A percentile compares a stretch with the other conserved stretches of the same genome.
Evolutionary conservation across 2,888 invertebrate genomes (phyloP).

Genomic region (Mystacides longicornis): DNA sequence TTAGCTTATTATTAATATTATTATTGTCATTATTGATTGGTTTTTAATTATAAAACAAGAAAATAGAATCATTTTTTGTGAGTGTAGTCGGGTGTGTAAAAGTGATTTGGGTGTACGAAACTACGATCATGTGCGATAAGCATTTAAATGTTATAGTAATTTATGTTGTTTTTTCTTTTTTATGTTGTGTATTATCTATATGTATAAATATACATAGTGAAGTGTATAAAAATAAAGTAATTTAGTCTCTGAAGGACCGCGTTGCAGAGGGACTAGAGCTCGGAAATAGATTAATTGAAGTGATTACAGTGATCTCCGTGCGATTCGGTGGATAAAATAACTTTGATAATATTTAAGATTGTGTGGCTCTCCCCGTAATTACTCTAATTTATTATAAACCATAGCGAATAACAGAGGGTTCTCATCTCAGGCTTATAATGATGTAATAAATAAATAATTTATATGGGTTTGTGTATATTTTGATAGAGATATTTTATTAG

Average conservation of each 20-base stretch:
- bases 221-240: not conserved
- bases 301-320: not conserved
- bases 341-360: not conserved
- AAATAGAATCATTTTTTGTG: not conserved
- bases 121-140: too few relatives aligned
- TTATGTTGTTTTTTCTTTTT: not conserved
- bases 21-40: not conserved
- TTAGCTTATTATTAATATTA: not conserved
- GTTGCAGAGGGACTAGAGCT: too few relatives aligned
- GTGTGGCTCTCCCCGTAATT: not conserved
- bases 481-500: constrained; percentile 20
- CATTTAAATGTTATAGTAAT: constrained; percentile 2
- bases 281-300: too few relatives aligned
- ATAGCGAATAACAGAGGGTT: too few relatives aligned
- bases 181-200: too few relatives aligned
- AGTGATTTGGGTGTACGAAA: too few relatives aligned
- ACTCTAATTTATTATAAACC: not conserved
- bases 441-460: too few relatives aligned
- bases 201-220: constrained; percentile 1
- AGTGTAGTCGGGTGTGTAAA: not conserved
- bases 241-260: too few relatives aligned
- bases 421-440: too few relatives aligned
- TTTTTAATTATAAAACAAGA: too few relatives aligned
- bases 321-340: not conserved
- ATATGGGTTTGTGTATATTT: constrained; percentile 1